phyloP scores from a whole-genome alignment of 2,888 invertebrate species.

The Folsomia manolachei region DNA sequence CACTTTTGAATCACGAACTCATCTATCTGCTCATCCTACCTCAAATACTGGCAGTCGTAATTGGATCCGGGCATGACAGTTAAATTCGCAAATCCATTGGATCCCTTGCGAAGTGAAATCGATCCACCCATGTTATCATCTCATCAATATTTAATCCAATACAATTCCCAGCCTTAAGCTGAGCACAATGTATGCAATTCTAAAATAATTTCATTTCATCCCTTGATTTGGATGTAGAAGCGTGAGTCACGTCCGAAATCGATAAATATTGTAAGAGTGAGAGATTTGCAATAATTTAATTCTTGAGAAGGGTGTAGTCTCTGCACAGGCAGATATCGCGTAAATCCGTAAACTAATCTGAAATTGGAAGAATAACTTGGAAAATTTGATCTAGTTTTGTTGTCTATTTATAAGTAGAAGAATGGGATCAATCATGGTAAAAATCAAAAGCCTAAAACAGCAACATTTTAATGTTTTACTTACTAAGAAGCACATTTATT shows the following conservation, averaged over 20 bases:
- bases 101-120: too few species aligned
- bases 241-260: slow-evolving; percentile 1
- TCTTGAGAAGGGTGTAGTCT: neutral
- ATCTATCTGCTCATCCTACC: neutral
- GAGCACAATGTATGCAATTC: neutral
- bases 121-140: neutral
- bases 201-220: neutral
- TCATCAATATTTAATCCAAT: neutral
- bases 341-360: neutral
- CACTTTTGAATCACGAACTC: neutral
- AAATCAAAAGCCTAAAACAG: neutral
- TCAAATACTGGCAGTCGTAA: neutral
- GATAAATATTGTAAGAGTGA: neutral
- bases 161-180: neutral
- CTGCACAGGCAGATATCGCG: neutral
- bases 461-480: neutral
- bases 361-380: neutral
- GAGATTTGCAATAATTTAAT: neutral
- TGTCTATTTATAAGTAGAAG: neutral
- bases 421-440: neutral
- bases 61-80: neutral
- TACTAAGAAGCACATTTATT: too few species aligned
- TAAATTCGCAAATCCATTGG: too few species aligned
- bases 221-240: neutral
- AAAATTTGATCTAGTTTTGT: neutral